Evolutionary conservation across 1,140 invertebrate genomes (phyloP), one percentile per base, ranked within the genome.

Genomic region (Globodera rostochiensis): DNA sequence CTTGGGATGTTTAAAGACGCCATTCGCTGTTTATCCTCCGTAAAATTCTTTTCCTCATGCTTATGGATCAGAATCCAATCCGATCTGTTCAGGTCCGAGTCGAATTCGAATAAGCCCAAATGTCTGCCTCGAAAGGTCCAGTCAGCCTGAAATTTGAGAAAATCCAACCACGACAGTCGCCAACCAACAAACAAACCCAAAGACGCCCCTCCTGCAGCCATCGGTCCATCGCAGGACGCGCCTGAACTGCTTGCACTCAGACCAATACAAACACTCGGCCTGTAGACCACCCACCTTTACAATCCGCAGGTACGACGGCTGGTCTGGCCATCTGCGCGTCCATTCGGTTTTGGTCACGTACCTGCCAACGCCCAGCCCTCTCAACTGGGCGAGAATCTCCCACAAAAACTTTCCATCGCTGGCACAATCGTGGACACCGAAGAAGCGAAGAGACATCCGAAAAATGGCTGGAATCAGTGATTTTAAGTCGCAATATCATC

Each of bases 371-470:
- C 85, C 87, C 46, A 87, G 53, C 70, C 81, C 81, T 64, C 86
- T 79, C 36, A 90, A 69, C 74, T 90, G 88, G 21, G 78, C 80
- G 25, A 90, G 81, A 77, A 89, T 90, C 77, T 89, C 88, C 79
- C 83, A 89, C 15, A 89, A 53, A 76, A 88, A 89, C 78, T 89
- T 90, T 4, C 88, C 88, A 73, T 89, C 84, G 19, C 86, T 82
- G 13, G 70, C 77, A 50, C 86, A 66, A 81, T 89, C 88, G 69
- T 82, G 79, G 73, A 90, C 85, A 53, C 88, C 88, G 49, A 90
- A 84, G 73, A 87, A 89, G 47, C 89, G 85, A 74, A 88, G 86
- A 91, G 97, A 78, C 76, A 78, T 78, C 67, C 13, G 21, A 19
- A 66, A 77, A 77, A 57, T n/a, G 13, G 2, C 36, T 53, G 53